Evolutionary conservation across 2,888 invertebrate species (phyloP).

Genomic region (Halictus ligatus): DNA sequence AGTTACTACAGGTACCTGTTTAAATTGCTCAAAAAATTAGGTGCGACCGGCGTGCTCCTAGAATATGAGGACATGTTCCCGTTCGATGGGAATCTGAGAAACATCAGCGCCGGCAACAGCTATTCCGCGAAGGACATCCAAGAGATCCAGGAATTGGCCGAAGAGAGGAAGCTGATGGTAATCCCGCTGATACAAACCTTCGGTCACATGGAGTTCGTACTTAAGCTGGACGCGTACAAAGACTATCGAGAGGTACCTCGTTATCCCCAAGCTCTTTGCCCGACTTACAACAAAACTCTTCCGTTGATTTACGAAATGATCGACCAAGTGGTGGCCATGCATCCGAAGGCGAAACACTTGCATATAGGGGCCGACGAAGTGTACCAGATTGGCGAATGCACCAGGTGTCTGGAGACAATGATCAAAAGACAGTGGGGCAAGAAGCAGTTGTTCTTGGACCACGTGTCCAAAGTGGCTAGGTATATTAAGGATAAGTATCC

Average conservation of each 20-base stretch:
- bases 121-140: constrained; percentile 87
- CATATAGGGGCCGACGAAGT: constrained; percentile 95
- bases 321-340: constrained; percentile 88
- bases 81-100: constrained; percentile 87
- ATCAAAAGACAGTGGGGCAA: constrained; percentile 84
- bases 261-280: constrained; percentile 89
- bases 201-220: constrained; percentile 92
- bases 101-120: constrained; percentile 88
- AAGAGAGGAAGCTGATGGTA: constrained; percentile 87
- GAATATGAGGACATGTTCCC: constrained; percentile 97
- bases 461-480: constrained; percentile 86
- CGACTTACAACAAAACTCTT: constrained; percentile 87
- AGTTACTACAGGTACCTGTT: constrained; percentile 87
- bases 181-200: constrained; percentile 95
- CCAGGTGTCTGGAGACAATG: constrained; percentile 85
- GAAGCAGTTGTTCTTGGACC: constrained; percentile 87
- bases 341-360: constrained; percentile 86
- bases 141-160: constrained; percentile 86
- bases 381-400: constrained; percentile 88
- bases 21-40: constrained; percentile 86
- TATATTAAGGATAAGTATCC: constrained; percentile 85
- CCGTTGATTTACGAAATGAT: constrained; percentile 88
- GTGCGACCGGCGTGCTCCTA: constrained; percentile 92
- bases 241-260: constrained; percentile 88
- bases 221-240: constrained; percentile 89